phyloP scores from a whole-genome alignment of 2,113 vertebrate species.

The Aptenodytes patagonicus region DNA sequence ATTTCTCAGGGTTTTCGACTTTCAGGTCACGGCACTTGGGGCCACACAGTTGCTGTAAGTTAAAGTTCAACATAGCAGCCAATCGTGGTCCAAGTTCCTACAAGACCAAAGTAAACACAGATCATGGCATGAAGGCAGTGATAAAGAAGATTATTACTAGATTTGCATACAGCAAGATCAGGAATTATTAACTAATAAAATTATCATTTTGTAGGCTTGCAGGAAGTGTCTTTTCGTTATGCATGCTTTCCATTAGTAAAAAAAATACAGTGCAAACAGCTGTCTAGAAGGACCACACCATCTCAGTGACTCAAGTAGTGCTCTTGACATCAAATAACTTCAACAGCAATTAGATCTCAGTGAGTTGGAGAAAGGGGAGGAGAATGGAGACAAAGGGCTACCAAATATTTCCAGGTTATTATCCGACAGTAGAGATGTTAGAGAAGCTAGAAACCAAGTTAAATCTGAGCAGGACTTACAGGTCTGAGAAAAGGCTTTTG shows the following conservation, averaged over 20 bases:
- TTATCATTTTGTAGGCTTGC: not conserved
- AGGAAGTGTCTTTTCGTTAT: not conserved
- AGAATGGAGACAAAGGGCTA: not conserved
- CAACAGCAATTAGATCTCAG: not conserved
- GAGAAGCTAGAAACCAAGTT: not conserved
- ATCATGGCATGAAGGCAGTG: not conserved
- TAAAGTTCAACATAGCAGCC: constrained; percentile 98
- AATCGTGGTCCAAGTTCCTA: constrained; percentile 95
- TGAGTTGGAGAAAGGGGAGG: not conserved
- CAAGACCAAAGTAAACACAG: not conserved
- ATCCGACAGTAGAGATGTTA: not conserved
- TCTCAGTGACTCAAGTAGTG: not conserved
- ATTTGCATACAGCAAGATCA: not conserved
- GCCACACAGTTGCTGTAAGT: constrained; percentile 96
- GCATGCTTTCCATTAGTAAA: not conserved
- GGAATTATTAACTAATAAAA: not conserved
- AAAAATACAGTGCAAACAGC: not conserved
- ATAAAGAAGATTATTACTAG: not conserved
- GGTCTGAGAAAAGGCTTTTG: constrained; percentile 99
- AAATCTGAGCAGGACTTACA: constrained; percentile 76
- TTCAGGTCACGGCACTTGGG: constrained; percentile 98
- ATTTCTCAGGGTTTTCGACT: constrained; percentile 98
- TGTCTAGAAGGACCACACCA: not conserved
- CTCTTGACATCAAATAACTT: not conserved
- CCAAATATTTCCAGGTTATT: not conserved